These are phyloP conservation scores for Poeciliopsis gracilis DNA, from an alignment of 2,797 vertebrate genomes.

Conservation along the genomic window DNA sequence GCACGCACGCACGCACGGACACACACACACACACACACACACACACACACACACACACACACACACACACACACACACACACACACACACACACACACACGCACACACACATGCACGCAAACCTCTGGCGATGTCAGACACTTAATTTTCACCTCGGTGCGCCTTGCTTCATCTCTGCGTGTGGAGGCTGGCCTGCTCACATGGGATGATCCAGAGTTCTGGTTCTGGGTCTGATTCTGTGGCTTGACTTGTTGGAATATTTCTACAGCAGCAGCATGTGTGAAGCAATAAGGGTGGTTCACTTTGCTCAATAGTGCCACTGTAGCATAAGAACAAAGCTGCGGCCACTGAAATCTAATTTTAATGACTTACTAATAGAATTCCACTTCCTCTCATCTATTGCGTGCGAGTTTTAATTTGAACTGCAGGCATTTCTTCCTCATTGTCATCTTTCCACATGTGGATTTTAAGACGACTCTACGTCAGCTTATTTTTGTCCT, in stretches of 20 bases:
- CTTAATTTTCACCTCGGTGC: slow-evolving; percentile 73
- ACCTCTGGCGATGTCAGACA: slow-evolving; percentile 63
- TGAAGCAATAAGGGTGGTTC: not conserved
- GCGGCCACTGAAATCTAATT: not conserved
- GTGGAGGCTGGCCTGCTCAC: slow-evolving; percentile 52
- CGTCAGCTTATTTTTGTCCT: not conserved
- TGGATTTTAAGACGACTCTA: not conserved
- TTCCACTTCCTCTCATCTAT: not conserved
- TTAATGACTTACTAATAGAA: not conserved
- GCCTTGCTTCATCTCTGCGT: slow-evolving; percentile 49
- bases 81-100: slow-evolving; percentile 22
- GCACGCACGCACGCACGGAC: slow-evolving; percentile 11
- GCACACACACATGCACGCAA: not conserved
- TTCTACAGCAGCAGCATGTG: not conserved
- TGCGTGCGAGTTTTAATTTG: not conserved
- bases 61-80: not conserved
- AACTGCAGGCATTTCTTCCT: not conserved
- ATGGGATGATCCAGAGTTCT: slow-evolving; percentile 45
- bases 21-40: slow-evolving; percentile 12
- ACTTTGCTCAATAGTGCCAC: not conserved
- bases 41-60: slow-evolving; percentile 5
- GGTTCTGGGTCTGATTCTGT: slow-evolving; percentile 1
- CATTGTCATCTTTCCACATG: not conserved
- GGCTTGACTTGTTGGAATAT: not conserved
- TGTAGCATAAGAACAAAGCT: not conserved